Evolutionary conservation across 1,140 invertebrate genomes (phyloP).

Genomic region (Papilio dardanus): DNA sequence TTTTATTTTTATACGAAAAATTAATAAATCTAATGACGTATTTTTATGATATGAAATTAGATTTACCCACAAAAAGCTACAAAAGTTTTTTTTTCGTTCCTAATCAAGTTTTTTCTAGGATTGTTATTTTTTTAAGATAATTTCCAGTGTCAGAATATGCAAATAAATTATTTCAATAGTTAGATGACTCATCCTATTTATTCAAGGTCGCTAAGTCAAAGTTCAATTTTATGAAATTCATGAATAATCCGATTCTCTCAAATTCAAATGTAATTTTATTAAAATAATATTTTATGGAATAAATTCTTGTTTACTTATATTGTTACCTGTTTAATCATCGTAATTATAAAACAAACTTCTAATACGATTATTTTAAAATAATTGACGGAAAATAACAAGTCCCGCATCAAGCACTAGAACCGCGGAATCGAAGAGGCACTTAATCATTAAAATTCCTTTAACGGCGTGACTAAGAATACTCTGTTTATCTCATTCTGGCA

Average conservation of each 20-base stretch:
- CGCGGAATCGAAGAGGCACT: slow-evolving; percentile 50
- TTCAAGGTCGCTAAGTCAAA: too few relatives aligned
- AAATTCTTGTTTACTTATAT: not conserved
- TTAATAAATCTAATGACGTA: slow-evolving; percentile 13
- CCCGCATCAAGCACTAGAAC: slow-evolving; percentile 21
- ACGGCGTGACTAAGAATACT: slow-evolving; percentile 61
- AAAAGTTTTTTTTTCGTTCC: not conserved
- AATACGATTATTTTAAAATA: slow-evolving; percentile 12
- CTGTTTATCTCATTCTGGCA: slow-evolving; percentile 68
- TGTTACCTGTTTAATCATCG: not conserved
- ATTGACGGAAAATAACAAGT: slow-evolving; percentile 32
- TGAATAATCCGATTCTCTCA: too few relatives aligned
- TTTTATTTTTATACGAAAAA: not conserved
- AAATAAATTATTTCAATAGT: too few relatives aligned
- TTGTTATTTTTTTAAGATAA: too few relatives aligned
- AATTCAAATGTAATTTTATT: not conserved
- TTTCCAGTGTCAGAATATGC: too few relatives aligned
- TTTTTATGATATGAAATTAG: not conserved
- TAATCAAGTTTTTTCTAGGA: too few relatives aligned
- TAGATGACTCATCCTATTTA: too few relatives aligned
- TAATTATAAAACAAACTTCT: not conserved
- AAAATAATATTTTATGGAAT: not conserved
- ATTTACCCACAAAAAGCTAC: not conserved
- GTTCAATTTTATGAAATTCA: too few relatives aligned
- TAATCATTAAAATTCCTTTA: slow-evolving; percentile 76